phyloP scores from a whole-genome alignment of 2,113 vertebrate species.

The Prionailurus bengalensis region DNA sequence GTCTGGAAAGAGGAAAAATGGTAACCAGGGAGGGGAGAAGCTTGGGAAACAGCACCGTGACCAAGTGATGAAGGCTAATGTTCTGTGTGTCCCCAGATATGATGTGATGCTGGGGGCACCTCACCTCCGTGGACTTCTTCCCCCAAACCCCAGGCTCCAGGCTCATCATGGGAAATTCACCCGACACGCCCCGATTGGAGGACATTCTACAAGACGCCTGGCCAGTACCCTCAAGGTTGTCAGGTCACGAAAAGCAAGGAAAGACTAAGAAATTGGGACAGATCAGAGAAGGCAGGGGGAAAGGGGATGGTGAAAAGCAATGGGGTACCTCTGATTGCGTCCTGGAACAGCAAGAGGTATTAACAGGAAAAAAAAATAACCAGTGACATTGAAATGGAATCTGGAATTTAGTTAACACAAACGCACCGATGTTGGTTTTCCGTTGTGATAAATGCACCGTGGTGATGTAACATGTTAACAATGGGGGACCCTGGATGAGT shows the following conservation, averaged over 20 bases:
- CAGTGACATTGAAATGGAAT: not conserved
- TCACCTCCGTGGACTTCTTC: not conserved
- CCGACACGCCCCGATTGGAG: not conserved
- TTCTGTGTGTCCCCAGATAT: fast-evolving
- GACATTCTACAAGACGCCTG: not conserved
- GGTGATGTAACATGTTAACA: not conserved
- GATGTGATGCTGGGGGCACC: fast-evolving
- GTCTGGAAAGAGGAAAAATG: not conserved
- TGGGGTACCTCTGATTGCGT: fast-evolving
- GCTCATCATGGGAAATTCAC: not conserved
- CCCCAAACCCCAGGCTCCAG: not conserved
- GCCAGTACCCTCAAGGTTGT: not conserved
- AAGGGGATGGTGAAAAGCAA: fast-evolving
- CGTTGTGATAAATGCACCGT: not conserved
- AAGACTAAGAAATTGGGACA: not conserved
- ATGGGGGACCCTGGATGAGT: not conserved
- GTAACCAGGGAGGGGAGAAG: not conserved
- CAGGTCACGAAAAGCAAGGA: not conserved
- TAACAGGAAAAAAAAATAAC: not conserved
- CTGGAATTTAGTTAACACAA: not conserved
- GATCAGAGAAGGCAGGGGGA: not conserved
- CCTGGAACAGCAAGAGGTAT: not conserved
- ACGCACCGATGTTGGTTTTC: not conserved
- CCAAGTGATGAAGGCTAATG: not conserved
- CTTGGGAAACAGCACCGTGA: not conserved